Evolutionary conservation across 2,888 invertebrate species (phyloP).

Genomic region (Cotesia congregata): DNA sequence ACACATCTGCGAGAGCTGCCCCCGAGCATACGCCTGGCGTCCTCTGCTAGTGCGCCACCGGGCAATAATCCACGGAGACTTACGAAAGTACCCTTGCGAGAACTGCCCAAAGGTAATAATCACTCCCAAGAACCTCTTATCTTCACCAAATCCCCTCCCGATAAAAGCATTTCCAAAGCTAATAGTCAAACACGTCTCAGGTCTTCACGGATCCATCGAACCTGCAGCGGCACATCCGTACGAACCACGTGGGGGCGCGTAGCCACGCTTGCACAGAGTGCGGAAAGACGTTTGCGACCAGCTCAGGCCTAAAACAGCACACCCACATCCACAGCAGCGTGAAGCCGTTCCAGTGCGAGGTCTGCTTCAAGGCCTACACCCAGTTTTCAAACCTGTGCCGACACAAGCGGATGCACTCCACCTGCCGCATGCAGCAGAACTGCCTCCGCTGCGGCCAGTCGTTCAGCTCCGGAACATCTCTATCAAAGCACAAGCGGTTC

Average conservation of each 20-base stretch:
- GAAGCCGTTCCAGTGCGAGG: constrained; percentile 97
- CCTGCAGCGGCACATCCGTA: constrained; percentile 95
- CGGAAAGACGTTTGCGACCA: constrained; percentile 98
- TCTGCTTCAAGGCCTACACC: constrained; percentile 98
- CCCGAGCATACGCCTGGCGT: constrained; percentile 85
- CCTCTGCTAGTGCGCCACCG: constrained; percentile 87
- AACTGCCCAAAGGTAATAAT: constrained; percentile 86
- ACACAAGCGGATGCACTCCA: constrained; percentile 99
- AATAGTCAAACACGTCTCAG: constrained; percentile 75
- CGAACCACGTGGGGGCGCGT: constrained; percentile 94
- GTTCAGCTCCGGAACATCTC: constrained; percentile 91
- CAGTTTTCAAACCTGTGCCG: constrained; percentile 99
- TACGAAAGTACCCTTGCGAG: constrained; percentile 92
- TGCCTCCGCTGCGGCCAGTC: constrained; percentile 95
- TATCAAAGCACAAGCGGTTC: constrained; percentile 96
- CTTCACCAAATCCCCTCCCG: background rate
- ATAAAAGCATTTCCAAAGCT: constrained; percentile 60
- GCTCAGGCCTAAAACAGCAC: constrained; percentile 98
- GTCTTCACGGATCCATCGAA: constrained; percentile 97
- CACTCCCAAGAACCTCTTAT: background rate
- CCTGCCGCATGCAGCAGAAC: constrained; percentile 93
- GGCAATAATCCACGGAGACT: constrained; percentile 84
- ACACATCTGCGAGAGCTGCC: constrained; percentile 87
- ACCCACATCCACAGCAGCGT: constrained; percentile 98
- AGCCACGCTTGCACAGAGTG: constrained; percentile 98